Evolutionary conservation across 2,113 vertebrate genomes (phyloP), one percentile per base, ranked within the genome.

Genomic region (Arvicanthis niloticus): DNA sequence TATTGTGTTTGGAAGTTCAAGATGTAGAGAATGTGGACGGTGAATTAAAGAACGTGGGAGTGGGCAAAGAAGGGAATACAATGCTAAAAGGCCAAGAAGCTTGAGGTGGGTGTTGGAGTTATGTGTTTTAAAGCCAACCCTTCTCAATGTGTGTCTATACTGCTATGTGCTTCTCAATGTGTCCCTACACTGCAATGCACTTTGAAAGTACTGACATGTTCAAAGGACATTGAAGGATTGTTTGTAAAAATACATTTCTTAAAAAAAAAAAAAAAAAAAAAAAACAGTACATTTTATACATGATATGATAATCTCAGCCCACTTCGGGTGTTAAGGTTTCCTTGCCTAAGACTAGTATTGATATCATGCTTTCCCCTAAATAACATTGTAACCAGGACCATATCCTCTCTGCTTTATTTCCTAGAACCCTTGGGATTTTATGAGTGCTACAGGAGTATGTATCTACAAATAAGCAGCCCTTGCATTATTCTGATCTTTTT

Each of bases 161-260:
- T 58, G 56, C 16, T 16, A 17, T 58, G 56, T 58, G 58, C 58
- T 60, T 60, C 58, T 60, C 58, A 7, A 22, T 60, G 29, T 51
- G 12, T 78, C 15, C 34, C 76, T 34, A 19, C 85, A 15, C 24
- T 87, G 26, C 22, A 45, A 82, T 65, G 62, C 24, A 29, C 60
- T 62, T 22, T 9, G 22, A 24, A 22, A 62, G 60, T 62, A 24
- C 22, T 60, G 58, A 60, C 58, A 62, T 62, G 58, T 22, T 19
- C 16, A 94, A 82, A 91, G 13, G 93, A 34, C n/a, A 42, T 58
- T 77, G 24, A 93, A 62, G 89, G 40, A 31, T 94, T 86, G 10
- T 56, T 82, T 70, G 40, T 97, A 68, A 87, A 86, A 45, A 82
- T 3, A 42, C 42, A 53, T 26, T 76, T 45, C 40, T 76, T 73